These are phyloP conservation scores for Leptosomus discolor DNA, from an alignment of 2,113 vertebrate species.

Conservation along the genomic window DNA sequence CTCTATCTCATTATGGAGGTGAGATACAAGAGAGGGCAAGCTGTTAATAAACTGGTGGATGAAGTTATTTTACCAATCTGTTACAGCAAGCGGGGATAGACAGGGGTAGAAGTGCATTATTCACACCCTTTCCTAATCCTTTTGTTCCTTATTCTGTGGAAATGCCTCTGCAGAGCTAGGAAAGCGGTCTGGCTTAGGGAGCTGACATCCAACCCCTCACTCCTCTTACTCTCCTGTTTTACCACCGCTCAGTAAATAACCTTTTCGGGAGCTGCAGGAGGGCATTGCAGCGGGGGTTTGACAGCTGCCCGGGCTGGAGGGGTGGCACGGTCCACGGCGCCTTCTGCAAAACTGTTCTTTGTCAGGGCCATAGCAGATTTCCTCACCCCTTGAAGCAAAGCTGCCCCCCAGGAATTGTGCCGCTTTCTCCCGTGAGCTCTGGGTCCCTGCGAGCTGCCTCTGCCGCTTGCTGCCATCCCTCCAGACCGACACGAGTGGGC, in stretches of 20 bases:
- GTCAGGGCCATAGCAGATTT: fast-evolving
- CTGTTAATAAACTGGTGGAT: slow-evolving; percentile 69
- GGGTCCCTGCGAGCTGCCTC: neutral
- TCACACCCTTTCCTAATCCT: slow-evolving; percentile 51
- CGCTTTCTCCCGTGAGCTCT: neutral
- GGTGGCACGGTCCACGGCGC: fast-evolving
- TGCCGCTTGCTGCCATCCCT: neutral
- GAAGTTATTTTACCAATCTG: slow-evolving; percentile 62
- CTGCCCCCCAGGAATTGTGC: neutral
- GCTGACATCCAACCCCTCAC: neutral
- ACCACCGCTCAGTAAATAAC: fast-evolving
- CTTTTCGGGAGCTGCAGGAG: neutral
- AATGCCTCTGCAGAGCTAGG: neutral
- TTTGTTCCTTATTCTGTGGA: slow-evolving; percentile 18
- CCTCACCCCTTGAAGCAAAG: neutral
- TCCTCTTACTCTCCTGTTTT: fast-evolving
- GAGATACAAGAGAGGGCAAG: slow-evolving; percentile 71
- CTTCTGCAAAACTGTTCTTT: neutral
- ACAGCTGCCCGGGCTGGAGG: fast-evolving
- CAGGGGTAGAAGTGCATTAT: slow-evolving; percentile 43
- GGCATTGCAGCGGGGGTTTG: neutral
- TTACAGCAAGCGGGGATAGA: neutral
- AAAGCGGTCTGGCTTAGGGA: neutral
- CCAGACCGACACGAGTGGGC: neutral
- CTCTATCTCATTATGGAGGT: slow-evolving; percentile 75